phyloP scores from a whole-genome alignment of 2,113 vertebrate genomes.

The Oncorhynchus clarkii region DNA sequence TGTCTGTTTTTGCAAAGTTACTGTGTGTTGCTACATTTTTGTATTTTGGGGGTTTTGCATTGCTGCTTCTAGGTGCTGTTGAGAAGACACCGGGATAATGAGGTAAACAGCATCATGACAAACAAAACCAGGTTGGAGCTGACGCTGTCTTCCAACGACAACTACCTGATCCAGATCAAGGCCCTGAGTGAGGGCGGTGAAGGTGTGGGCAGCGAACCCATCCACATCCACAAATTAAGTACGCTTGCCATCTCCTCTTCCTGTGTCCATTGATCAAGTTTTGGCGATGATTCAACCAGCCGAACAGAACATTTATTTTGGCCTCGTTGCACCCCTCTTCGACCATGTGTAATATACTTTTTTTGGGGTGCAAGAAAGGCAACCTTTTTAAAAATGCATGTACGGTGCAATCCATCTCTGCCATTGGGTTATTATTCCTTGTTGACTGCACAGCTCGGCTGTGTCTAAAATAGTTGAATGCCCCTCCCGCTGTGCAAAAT shows the following conservation, averaged over 20 bases:
- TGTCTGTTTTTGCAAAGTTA: too few species aligned
- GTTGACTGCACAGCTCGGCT: constrained; percentile 63
- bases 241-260: constrained; percentile 41
- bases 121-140: constrained; percentile 81
- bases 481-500: constrained; percentile 47
- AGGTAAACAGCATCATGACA: constrained; percentile 72
- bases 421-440: constrained; percentile 73
- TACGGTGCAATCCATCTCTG: constrained; percentile 68
- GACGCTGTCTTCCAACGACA: constrained; percentile 77
- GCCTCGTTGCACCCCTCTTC: constrained; percentile 42
- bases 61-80: constrained; percentile 79
- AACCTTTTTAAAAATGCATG: constrained; percentile 70
- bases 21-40: constrained; percentile 51
- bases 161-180: constrained; percentile 89
- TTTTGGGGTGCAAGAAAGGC: constrained; percentile 48
- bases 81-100: constrained; percentile 77
- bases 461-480: constrained; percentile 67
- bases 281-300: constrained; percentile 42
- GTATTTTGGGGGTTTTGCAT: constrained; percentile 51
- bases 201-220: constrained; percentile 85
- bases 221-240: constrained; percentile 88
- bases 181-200: constrained; percentile 84
- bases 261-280: constrained; percentile 30
- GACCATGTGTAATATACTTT: constrained; percentile 60
- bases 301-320: constrained; percentile 48